phyloP scores from a whole-genome alignment of 2,888 invertebrate species.

The Tinea pellionella region DNA sequence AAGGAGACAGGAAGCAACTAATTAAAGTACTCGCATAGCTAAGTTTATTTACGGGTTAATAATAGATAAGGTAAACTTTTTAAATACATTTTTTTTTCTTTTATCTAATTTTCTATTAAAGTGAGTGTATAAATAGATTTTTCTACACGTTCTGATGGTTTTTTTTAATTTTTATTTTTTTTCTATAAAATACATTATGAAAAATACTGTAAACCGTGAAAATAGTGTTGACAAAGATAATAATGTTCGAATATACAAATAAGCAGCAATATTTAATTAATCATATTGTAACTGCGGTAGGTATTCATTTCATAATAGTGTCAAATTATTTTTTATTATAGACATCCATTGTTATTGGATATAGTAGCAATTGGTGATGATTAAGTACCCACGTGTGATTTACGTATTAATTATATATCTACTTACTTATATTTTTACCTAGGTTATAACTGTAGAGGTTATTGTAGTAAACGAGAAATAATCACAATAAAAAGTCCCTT shows the following conservation, averaged over 20 bases:
- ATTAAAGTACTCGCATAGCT: not conserved
- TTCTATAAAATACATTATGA: too few relatives aligned
- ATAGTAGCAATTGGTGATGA: not conserved
- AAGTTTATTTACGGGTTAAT: constrained; percentile 6
- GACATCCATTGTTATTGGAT: constrained; percentile 2
- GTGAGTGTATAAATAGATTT: too few relatives aligned
- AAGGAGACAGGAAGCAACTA: not conserved
- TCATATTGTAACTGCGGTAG: not conserved
- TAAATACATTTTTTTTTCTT: not conserved
- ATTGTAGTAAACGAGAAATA: too few relatives aligned
- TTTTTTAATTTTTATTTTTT: too few relatives aligned
- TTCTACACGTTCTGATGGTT: too few relatives aligned
- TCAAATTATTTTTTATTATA: not conserved
- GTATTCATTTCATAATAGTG: not conserved
- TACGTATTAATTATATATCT: too few relatives aligned
- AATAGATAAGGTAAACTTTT: not conserved
- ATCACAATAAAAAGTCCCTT: too few relatives aligned
- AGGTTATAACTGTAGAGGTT: too few relatives aligned
- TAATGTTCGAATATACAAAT: too few relatives aligned
- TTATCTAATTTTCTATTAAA: not conserved
- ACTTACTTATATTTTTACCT: too few relatives aligned
- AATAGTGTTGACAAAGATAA: too few relatives aligned
- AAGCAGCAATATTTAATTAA: not conserved
- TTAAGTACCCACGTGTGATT: constrained; percentile 5
- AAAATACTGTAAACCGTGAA: too few relatives aligned